phyloP scores from a whole-genome alignment of 2,797 vertebrate species.

The Halcyon badia region DNA sequence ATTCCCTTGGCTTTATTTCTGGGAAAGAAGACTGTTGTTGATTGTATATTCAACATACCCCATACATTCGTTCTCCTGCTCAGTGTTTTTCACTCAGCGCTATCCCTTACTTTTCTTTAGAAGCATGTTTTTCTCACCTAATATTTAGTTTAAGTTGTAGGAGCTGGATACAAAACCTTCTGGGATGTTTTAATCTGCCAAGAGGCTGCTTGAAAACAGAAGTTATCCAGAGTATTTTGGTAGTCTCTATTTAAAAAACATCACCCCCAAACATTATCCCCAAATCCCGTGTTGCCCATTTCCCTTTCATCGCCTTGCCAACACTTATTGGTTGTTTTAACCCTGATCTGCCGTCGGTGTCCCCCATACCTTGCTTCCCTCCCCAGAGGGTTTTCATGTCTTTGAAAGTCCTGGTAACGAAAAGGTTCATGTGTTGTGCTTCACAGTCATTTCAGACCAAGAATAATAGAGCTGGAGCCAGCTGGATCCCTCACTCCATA shows the following conservation, averaged over 20 bases:
- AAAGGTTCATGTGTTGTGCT: slow-evolving; percentile 65
- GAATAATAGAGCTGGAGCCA: slow-evolving; percentile 63
- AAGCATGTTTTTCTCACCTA: slow-evolving; percentile 67
- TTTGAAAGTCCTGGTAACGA: slow-evolving; percentile 64
- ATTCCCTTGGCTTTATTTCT: slow-evolving; percentile 53
- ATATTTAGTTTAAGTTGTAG: slow-evolving; percentile 63
- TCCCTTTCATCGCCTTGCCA: slow-evolving; percentile 7
- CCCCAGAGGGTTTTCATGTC: slow-evolving; percentile 27
- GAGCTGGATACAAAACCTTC: slow-evolving; percentile 56
- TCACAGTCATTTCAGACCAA: slow-evolving; percentile 51
- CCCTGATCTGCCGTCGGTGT: background rate
- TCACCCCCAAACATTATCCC: slow-evolving; percentile 28
- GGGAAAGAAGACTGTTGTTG: slow-evolving; percentile 33
- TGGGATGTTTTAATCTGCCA: slow-evolving; percentile 56
- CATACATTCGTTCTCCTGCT: background rate
- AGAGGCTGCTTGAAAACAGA: slow-evolving; percentile 41
- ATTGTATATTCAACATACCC: slow-evolving; percentile 26
- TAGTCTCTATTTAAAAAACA: slow-evolving; percentile 29
- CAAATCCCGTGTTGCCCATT: background rate
- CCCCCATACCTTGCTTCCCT: background rate
- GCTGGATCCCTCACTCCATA: slow-evolving; percentile 35
- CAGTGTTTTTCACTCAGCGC: slow-evolving; percentile 42
- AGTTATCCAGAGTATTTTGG: slow-evolving; percentile 13
- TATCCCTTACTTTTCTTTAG: slow-evolving; percentile 53
- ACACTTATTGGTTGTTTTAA: slow-evolving; percentile 12